phyloP scores from a whole-genome alignment of 2,113 vertebrate species.

The Alethe diademata region DNA sequence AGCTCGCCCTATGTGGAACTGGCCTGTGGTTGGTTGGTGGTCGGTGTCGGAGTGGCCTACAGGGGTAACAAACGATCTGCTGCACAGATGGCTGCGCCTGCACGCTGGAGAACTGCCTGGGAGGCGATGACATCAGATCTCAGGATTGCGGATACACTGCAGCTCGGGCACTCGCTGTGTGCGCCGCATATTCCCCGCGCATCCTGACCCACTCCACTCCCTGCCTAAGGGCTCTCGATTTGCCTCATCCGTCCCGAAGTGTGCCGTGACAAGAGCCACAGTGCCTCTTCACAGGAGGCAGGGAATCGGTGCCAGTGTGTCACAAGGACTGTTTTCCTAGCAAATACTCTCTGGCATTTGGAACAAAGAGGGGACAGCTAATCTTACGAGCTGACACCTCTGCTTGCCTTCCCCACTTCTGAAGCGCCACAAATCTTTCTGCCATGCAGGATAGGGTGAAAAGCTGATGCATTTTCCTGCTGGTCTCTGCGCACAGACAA shows the following conservation, averaged over 20 bases:
- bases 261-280: not conserved
- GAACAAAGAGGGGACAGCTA: not conserved
- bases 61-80: not conserved
- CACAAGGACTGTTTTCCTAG: not conserved
- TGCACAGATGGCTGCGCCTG: not conserved
- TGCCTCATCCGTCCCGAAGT: not conserved
- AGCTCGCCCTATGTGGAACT: not conserved
- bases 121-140: not conserved
- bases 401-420: not conserved
- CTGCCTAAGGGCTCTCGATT: not conserved
- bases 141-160: not conserved
- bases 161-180: not conserved
- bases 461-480: not conserved
- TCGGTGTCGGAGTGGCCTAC: not conserved
- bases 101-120: not conserved
- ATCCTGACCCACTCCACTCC: not conserved
- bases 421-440: not conserved
- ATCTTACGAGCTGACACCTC: not conserved
- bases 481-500: not conserved
- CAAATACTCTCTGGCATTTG: not conserved
- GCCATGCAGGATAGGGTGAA: too few species aligned
- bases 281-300: fast-evolving
- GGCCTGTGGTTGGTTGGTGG: not conserved
- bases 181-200: not conserved
- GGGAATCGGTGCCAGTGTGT: fast-evolving